These are phyloP conservation scores for Lota lota DNA, from an alignment of 2,113 vertebrate genomes.

Conservation along the genomic window DNA sequence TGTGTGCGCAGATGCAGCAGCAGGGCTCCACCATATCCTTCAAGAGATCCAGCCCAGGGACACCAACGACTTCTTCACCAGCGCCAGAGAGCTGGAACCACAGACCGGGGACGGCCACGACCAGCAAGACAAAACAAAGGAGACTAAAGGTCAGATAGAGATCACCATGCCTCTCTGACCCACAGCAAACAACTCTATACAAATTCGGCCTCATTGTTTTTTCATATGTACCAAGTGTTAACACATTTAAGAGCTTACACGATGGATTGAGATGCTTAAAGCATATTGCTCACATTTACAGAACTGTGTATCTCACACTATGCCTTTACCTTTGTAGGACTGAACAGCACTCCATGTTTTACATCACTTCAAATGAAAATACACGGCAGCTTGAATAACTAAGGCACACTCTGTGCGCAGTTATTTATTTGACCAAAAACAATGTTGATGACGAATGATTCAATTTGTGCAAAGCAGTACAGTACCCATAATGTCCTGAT, in stretches of 20 bases:
- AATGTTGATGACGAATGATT: background rate
- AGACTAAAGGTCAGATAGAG: constrained; percentile 42
- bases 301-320: too few species aligned
- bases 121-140: constrained; percentile 32
- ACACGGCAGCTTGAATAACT: too few species aligned
- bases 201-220: background rate
- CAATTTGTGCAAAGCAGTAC: constrained; percentile 25
- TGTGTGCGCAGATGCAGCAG: constrained; percentile 73
- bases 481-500: constrained; percentile 59
- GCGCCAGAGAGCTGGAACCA: constrained; percentile 78
- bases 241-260: background rate
- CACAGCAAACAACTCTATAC: background rate
- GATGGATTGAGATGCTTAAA: too few species aligned
- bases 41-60: constrained; percentile 92
- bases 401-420: too few species aligned
- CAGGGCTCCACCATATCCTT: constrained; percentile 83
- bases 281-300: background rate
- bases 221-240: background rate
- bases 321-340: too few species aligned
- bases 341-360: too few species aligned
- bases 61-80: constrained; percentile 88
- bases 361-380: too few species aligned
- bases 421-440: too few species aligned
- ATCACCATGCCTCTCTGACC: background rate
- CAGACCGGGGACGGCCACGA: constrained; percentile 36